Percentiles rank a stretch among this genome's conserved stretches.
Evolutionary conservation across 2,113 vertebrate species (phyloP).

Genomic region (Pyxicephalus adspersus): DNA sequence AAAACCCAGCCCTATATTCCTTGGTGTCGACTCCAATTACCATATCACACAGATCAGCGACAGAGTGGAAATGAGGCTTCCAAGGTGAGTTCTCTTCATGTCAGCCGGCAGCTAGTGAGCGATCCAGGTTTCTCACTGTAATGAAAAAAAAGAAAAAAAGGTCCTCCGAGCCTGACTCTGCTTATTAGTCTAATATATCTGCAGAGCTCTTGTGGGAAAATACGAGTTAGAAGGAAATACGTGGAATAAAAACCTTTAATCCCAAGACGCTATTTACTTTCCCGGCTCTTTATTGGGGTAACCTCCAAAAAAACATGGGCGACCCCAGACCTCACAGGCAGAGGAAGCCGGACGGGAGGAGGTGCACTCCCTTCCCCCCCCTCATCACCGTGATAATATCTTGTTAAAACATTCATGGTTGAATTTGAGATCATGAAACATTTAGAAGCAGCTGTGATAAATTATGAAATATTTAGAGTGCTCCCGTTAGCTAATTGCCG

Average conservation of each 20-base stretch:
- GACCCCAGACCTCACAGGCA: conserved; percentile 25
- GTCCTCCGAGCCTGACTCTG: neutral
- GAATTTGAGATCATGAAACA: conserved; percentile 53
- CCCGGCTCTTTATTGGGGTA: conserved; percentile 33
- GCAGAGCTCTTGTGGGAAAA: conserved; percentile 18
- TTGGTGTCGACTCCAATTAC: no score
- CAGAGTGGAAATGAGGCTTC: no score
- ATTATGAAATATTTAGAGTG: conserved; percentile 54
- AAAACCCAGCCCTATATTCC: no score
- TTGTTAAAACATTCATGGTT: conserved; percentile 55
- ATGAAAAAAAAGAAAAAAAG: no score
- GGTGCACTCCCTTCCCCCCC: neutral
- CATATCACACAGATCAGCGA: no score
- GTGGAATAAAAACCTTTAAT: neutral
- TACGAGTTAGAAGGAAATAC: neutral
- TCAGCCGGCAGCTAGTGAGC: no score
- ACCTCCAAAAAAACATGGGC: neutral
- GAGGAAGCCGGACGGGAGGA: conserved; percentile 6
- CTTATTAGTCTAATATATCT: conserved; percentile 1
- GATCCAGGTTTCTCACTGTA: no score
- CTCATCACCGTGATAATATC: conserved; percentile 27
- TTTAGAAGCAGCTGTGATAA: conserved; percentile 55
- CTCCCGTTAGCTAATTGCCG: conserved; percentile 53
- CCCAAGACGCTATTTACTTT: neutral
- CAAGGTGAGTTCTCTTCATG: no score